Percentiles rank a stretch among this genome's conserved stretches.
These are phyloP conservation scores for Trissoscelio sp. DNA, from an alignment of 2,888 invertebrate species.

Conservation along the genomic window DNA sequence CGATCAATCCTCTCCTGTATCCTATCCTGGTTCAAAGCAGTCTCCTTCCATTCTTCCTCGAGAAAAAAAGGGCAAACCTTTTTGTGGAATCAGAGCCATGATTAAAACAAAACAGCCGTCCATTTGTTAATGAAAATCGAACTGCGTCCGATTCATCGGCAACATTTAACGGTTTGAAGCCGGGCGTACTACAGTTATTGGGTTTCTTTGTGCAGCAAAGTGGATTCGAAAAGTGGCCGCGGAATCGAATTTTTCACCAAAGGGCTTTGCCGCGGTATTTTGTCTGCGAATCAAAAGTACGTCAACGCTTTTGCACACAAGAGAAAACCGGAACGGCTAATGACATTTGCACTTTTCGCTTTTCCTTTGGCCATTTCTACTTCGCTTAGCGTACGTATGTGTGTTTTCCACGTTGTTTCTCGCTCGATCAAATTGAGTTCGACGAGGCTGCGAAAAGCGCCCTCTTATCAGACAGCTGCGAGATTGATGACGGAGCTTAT, in stretches of 20 bases:
- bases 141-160: not conserved
- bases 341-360: slow-evolving; percentile 66
- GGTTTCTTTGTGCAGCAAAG: slow-evolving; percentile 51
- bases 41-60: no score
- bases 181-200: slow-evolving; percentile 41
- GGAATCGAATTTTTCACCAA: slow-evolving; percentile 61
- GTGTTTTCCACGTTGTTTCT: slow-evolving; percentile 49
- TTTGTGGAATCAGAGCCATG: no score
- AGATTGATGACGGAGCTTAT: slow-evolving; percentile 62
- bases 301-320: slow-evolving; percentile 59
- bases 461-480: slow-evolving; percentile 53
- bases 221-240: slow-evolving; percentile 51
- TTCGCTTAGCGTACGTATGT: no score
- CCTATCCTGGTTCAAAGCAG: no score
- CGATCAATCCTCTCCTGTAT: no score
- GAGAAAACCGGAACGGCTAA: slow-evolving; percentile 64
- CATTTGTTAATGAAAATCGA: slow-evolving; percentile 45
- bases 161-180: slow-evolving; percentile 40
- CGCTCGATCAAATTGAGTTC: slow-evolving; percentile 66
- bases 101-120: slow-evolving; percentile 20
- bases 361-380: slow-evolving; percentile 25
- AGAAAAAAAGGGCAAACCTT: no score
- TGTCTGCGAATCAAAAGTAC: slow-evolving; percentile 57
- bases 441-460: slow-evolving; percentile 58
- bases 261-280: slow-evolving; percentile 50